These are phyloP conservation scores for Coboldia fuscipes DNA, from an alignment of 1,140 invertebrate species.

Conservation along the genomic window DNA sequence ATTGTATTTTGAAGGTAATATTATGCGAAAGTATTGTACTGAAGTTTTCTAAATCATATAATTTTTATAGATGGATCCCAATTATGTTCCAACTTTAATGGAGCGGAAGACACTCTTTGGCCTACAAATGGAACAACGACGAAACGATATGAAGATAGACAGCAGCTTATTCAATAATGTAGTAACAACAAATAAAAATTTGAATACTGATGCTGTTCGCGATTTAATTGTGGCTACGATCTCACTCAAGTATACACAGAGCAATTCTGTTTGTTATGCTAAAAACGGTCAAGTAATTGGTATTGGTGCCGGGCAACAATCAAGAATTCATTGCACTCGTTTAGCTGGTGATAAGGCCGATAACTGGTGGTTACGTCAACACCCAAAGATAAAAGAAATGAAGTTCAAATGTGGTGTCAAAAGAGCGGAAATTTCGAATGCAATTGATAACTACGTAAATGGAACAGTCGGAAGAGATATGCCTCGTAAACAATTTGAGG, in stretches of 20 bases:
- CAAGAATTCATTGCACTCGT: slow-evolving; percentile 90
- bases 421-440: slow-evolving; percentile 84
- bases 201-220: slow-evolving; percentile 54
- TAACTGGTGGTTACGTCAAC: slow-evolving; percentile 94
- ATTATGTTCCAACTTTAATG: slow-evolving; percentile 54
- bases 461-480: slow-evolving; percentile 61
- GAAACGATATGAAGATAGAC: slow-evolving; percentile 78
- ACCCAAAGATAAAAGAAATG: slow-evolving; percentile 68
- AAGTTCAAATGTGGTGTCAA: slow-evolving; percentile 78
- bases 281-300: slow-evolving; percentile 83
- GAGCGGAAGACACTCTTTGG: slow-evolving; percentile 84
- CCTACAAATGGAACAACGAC: slow-evolving; percentile 72
- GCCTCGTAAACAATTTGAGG: slow-evolving; percentile 16
- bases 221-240: slow-evolving; percentile 93
- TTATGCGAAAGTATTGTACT: neutral
- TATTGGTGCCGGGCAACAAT: slow-evolving; percentile 95
- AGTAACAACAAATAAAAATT: slow-evolving; percentile 46
- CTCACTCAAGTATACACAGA: slow-evolving; percentile 94
- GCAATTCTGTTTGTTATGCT: slow-evolving; percentile 20
- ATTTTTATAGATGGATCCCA: slow-evolving; percentile 57
- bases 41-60: neutral
- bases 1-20: slow-evolving; percentile 63
- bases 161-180: slow-evolving; percentile 61
- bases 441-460: slow-evolving; percentile 88
- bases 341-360: slow-evolving; percentile 95